Evolutionary conservation across 2,113 vertebrate genomes (phyloP).

Genomic region (Rhegmatorhina hoffmannsi): DNA sequence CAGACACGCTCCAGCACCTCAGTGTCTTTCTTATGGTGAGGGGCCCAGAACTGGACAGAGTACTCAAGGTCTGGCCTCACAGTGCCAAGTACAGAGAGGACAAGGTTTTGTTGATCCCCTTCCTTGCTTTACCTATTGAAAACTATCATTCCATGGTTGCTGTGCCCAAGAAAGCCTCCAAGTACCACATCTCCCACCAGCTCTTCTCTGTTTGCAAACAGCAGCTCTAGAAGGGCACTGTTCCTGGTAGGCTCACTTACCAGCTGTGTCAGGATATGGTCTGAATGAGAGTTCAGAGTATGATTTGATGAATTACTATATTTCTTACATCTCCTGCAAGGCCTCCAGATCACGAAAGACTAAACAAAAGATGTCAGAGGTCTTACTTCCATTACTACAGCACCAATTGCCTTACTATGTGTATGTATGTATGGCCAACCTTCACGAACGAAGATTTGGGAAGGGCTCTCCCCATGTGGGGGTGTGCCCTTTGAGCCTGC

Average conservation of each 20-base stretch:
- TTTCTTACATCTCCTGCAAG: not conserved
- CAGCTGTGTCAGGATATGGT: not conserved
- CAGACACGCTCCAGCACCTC: rapidly evolving
- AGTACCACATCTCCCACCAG: not conserved
- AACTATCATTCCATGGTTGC: not conserved
- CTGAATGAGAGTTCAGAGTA: not conserved
- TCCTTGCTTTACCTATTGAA: not conserved
- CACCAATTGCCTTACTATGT: not conserved
- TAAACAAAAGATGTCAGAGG: not conserved
- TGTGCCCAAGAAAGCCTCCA: not conserved
- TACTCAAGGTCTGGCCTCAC: not conserved
- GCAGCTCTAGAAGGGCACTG: not conserved
- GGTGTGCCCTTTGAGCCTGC: too few relatives aligned
- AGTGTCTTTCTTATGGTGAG: not conserved
- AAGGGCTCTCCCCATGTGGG: too few relatives aligned
- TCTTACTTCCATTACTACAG: not conserved
- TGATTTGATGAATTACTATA: not conserved
- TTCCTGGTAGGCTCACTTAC: not conserved
- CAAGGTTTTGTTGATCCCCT: not conserved
- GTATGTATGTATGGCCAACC: too few relatives aligned
- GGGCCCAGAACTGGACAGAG: not conserved
- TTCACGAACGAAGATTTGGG: too few relatives aligned
- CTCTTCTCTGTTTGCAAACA: not conserved
- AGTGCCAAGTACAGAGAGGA: not conserved
- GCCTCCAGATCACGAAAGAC: not conserved